Percentiles rank a stretch among this genome's conserved stretches.
Evolutionary conservation across 2,888 invertebrate species (phyloP).

Genomic region (Cryptophagus acutangulus): DNA sequence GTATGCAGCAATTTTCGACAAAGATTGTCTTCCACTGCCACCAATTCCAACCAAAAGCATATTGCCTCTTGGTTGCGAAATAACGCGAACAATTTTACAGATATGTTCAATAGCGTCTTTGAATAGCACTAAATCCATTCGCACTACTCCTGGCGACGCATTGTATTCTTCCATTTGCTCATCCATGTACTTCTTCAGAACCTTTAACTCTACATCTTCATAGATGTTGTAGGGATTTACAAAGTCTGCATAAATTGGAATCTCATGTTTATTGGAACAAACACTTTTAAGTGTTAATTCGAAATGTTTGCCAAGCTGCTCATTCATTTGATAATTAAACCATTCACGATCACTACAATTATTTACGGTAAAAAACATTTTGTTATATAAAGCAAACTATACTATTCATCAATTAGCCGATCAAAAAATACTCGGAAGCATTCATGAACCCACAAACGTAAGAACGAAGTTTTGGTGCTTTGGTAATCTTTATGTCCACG

Average conservation of each 20-base stretch:
- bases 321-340: conserved; percentile 67
- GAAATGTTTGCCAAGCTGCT: conserved; percentile 72
- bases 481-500: conserved; percentile 73
- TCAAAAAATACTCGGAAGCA: conserved; percentile 80
- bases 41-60: conserved; percentile 81
- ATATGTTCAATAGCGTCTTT: conserved; percentile 84
- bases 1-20: conserved; percentile 71
- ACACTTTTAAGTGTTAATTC: conserved; percentile 75
- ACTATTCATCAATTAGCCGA: conserved; percentile 73
- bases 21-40: conserved; percentile 79
- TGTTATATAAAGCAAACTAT: conserved; percentile 9
- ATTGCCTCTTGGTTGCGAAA: conserved; percentile 79
- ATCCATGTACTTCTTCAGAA: conserved; percentile 53
- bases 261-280: conserved; percentile 64
- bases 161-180: conserved; percentile 72
- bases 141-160: conserved; percentile 68
- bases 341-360: conserved; percentile 64
- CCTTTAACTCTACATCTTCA: conserved; percentile 62
- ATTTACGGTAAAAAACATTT: neutral
- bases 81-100: conserved; percentile 73
- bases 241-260: conserved; percentile 75
- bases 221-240: conserved; percentile 72
- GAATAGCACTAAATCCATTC: conserved; percentile 80
- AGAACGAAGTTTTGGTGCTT: conserved; percentile 63
- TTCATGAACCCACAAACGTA: conserved; percentile 84